phyloP scores from a whole-genome alignment of 2,113 vertebrate species.

The Channa maculata region DNA sequence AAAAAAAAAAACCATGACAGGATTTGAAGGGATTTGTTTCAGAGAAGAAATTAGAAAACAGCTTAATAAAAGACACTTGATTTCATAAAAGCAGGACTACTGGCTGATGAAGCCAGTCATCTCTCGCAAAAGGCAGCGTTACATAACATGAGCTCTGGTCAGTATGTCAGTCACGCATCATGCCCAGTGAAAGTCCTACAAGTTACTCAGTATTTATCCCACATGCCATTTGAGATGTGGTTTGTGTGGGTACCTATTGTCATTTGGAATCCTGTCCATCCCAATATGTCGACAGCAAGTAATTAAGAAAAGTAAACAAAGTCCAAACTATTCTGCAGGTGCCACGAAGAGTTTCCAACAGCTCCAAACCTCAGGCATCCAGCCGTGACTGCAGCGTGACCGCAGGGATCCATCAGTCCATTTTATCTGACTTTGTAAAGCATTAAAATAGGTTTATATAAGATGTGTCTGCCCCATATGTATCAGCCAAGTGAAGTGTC shows the following conservation, averaged over 20 bases:
- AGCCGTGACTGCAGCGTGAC: not conserved
- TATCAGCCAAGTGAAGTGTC: too few species aligned
- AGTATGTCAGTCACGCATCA: not conserved
- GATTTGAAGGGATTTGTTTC: not conserved
- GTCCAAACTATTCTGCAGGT: conserved; percentile 11
- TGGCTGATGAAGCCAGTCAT: not conserved
- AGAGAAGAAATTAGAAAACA: not conserved
- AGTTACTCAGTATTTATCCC: not conserved
- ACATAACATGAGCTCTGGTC: not conserved
- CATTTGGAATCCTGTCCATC: conserved; percentile 4
- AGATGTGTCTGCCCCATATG: too few species aligned
- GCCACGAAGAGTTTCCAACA: conserved; percentile 14
- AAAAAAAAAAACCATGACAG: too few species aligned
- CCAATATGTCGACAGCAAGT: conserved; percentile 38
- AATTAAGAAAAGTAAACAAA: conserved; percentile 49
- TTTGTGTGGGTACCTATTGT: conserved; percentile 11
- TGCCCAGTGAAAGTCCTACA: conserved; percentile 5
- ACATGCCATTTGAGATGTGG: conserved; percentile 5
- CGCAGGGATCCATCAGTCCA: not conserved
- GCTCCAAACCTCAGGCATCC: conserved; percentile 20
- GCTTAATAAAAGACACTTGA: too few species aligned
- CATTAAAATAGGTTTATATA: too few species aligned
- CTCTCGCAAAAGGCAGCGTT: not conserved
- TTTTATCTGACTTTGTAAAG: not conserved
- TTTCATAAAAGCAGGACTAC: not conserved